These are phyloP conservation scores for Clanis bilineata DNA, from an alignment of 2,888 invertebrate species.

Conservation along the genomic window DNA sequence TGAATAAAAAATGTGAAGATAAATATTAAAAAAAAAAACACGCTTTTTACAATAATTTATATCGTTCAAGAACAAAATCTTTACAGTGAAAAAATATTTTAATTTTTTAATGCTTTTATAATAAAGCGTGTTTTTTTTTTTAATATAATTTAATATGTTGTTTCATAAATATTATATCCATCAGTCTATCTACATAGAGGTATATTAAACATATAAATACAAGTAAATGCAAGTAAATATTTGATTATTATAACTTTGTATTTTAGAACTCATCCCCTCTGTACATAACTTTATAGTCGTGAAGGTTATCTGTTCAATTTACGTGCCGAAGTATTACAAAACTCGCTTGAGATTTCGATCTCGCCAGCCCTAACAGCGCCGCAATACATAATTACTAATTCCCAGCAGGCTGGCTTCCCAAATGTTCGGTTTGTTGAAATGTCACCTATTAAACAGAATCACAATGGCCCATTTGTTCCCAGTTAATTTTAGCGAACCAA, in stretches of 20 bases:
- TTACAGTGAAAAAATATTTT: too few species aligned
- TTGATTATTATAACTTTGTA: background rate
- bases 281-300: background rate
- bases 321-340: background rate
- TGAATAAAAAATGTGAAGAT: too few species aligned
- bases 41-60: too few species aligned
- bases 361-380: background rate
- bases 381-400: conserved; percentile 12
- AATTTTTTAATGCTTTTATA: too few species aligned
- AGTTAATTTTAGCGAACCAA: conserved; percentile 13
- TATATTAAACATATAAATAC: too few species aligned
- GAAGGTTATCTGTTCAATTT: background rate
- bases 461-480: conserved; percentile 11
- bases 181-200: too few species aligned
- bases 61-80: too few species aligned
- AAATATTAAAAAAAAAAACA: too few species aligned
- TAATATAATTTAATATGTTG: too few species aligned
- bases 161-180: too few species aligned
- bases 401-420: conserved; percentile 5
- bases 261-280: background rate
- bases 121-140: too few species aligned
- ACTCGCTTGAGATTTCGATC: background rate
- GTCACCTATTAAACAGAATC: conserved; percentile 12
- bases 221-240: background rate
- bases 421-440: conserved; percentile 11